A percentile compares a stretch with the other conserved stretches of the same genome.
Evolutionary conservation across 1,140 invertebrate genomes (phyloP).

Genomic region (Zelostemma sp.): DNA sequence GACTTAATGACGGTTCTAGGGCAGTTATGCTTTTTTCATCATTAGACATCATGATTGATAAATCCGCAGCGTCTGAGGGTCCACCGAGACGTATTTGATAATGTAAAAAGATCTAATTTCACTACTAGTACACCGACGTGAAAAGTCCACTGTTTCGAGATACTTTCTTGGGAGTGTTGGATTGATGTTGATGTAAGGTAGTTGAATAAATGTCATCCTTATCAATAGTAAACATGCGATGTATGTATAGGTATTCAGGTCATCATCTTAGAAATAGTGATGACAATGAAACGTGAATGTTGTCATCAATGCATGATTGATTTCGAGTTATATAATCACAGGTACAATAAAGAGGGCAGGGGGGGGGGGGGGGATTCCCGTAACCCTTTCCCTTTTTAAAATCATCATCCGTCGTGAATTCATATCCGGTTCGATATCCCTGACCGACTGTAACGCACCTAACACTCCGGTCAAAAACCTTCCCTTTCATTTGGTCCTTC

Average conservation of each 20-base stretch:
- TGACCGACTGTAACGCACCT: slow-evolving; percentile 1
- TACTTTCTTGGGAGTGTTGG: too few relatives aligned
- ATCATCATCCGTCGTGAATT: slow-evolving; percentile 13
- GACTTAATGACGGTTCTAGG: not conserved
- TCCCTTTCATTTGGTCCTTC: slow-evolving; percentile 17
- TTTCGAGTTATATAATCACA: not conserved
- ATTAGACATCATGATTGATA: slow-evolving; percentile 9
- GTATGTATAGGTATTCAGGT: too few relatives aligned
- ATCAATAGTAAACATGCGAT: not conserved
- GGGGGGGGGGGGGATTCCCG: not conserved
- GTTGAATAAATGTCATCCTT: not conserved
- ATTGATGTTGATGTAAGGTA: too few relatives aligned
- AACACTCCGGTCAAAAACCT: slow-evolving; percentile 14
- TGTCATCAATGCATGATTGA: too few relatives aligned
- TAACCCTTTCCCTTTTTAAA: slow-evolving; percentile 32
- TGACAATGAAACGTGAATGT: too few relatives aligned
- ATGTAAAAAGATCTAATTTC: slow-evolving; percentile 21
- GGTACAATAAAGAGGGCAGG: slow-evolving; percentile 14
- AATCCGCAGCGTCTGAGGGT: slow-evolving; percentile 13
- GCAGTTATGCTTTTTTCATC: not conserved
- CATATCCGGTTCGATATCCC: slow-evolving; percentile 10
- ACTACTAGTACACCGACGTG: slow-evolving; percentile 9
- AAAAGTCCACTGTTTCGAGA: slow-evolving; percentile 46
- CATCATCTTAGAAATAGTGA: too few relatives aligned
- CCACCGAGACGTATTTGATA: slow-evolving; percentile 5